These are phyloP conservation scores for Cassiopea andromeda DNA, from an alignment of 30 jellyfish, hydroid and myxozoan species.

Conservation along the genomic window DNA sequence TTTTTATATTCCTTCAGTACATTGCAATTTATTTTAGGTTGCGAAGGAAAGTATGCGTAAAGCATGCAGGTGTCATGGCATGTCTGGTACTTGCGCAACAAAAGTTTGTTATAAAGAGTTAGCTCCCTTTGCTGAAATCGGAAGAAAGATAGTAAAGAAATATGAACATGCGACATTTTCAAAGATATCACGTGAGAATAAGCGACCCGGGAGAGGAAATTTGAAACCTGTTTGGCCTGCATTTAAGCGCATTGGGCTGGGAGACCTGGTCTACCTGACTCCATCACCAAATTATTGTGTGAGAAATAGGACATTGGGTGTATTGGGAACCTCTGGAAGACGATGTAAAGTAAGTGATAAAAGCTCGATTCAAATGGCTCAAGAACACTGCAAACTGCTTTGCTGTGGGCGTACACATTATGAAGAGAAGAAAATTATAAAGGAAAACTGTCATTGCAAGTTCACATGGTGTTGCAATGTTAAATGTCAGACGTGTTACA, in stretches of 20 bases:
- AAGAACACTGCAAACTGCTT: conserved; percentile 57
- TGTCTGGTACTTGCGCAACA: conserved; percentile 76
- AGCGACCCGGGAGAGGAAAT: conserved; percentile 7
- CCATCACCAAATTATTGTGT: conserved; percentile 75
- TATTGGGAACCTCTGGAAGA: conserved; percentile 73
- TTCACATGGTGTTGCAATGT: conserved; percentile 75
- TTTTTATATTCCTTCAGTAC: too few relatives aligned
- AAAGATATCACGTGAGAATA: conserved; percentile 15
- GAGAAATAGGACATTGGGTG: conserved; percentile 39
- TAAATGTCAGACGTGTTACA: conserved; percentile 57
- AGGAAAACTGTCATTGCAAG: conserved; percentile 68
- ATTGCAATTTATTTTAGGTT: conserved; percentile 4
- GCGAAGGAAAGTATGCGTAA: conserved; percentile 36
- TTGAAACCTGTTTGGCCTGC: conserved; percentile 49
- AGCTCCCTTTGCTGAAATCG: conserved; percentile 54
- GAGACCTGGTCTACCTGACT: conserved; percentile 58
- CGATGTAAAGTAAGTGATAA: conserved; percentile 44
- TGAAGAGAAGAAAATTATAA: conserved; percentile 6
- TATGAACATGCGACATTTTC: conserved; percentile 63
- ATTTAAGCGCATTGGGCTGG: conserved; percentile 39
- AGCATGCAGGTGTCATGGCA: conserved; percentile 64
- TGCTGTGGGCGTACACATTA: conserved; percentile 72
- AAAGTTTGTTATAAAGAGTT: conserved; percentile 65
- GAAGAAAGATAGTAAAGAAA: conserved; percentile 40
- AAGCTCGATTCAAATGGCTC: background rate